Percentiles rank a stretch among this genome's conserved stretches.
These are phyloP conservation scores for Apotomis betuletana DNA, from an alignment of 2,888 invertebrate genomes.

Conservation along the genomic window DNA sequence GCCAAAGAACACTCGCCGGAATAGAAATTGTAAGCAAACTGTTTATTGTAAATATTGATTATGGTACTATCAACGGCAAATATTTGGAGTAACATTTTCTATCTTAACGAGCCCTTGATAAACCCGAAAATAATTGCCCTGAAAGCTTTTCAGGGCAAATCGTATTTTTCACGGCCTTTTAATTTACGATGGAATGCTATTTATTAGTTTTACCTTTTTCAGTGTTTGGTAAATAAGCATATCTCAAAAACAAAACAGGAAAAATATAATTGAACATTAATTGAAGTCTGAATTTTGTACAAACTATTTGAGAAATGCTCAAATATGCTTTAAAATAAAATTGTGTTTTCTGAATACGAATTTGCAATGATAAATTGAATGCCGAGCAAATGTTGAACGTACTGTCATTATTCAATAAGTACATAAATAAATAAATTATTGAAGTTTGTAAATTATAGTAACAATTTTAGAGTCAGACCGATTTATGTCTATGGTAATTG, in stretches of 20 bases:
- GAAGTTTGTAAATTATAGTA: too few species aligned
- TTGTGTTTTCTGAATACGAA: neutral
- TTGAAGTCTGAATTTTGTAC: too few species aligned
- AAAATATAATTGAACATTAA: too few species aligned
- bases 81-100: conserved; percentile 14
- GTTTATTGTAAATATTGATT: neutral
- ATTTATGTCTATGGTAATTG: too few species aligned
- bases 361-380: neutral
- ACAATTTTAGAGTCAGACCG: too few species aligned
- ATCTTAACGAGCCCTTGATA: conserved; percentile 4
- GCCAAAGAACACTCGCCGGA: neutral
- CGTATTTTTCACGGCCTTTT: neutral
- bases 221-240: neutral
- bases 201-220: neutral
- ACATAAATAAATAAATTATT: too few species aligned
- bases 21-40: neutral
- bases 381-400: neutral
- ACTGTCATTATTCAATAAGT: too few species aligned
- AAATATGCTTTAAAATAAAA: too few species aligned
- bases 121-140: conserved; percentile 26
- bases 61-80: conserved; percentile 9
- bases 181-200: neutral
- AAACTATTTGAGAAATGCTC: too few species aligned
- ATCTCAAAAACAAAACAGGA: too few species aligned
- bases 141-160: conserved; percentile 12